Evolutionary conservation across 2,888 invertebrate species (phyloP).

Genomic region (Ellobium chinense): DNA sequence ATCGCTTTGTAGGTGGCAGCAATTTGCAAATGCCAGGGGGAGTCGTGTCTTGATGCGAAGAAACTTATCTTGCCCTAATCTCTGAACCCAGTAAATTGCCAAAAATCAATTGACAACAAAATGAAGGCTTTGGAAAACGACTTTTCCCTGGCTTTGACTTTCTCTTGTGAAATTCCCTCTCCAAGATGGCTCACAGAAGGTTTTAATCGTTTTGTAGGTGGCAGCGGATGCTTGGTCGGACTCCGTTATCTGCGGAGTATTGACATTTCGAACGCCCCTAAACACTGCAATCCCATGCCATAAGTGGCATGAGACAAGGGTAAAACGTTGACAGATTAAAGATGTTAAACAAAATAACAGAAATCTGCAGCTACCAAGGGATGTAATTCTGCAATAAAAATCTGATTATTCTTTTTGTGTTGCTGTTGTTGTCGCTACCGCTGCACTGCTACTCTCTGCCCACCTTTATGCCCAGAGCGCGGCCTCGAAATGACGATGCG

Average conservation of each 20-base stretch:
- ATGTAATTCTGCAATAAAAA: neutral
- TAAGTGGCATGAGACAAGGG: neutral
- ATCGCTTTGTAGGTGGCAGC: too few relatives aligned
- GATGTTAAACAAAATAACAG: neutral
- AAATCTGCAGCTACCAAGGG: neutral
- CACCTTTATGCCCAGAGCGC: too few relatives aligned
- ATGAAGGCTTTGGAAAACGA: neutral
- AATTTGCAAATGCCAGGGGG: too few relatives aligned
- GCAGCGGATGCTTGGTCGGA: neutral
- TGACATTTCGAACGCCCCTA: neutral
- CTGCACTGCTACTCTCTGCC: neutral
- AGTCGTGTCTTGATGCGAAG: too few relatives aligned
- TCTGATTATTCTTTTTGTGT: neutral
- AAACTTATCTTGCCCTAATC: too few relatives aligned
- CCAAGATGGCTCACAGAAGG: too few relatives aligned
- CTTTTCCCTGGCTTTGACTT: neutral
- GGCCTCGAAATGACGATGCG: too few relatives aligned
- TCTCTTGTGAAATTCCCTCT: constrained; percentile 12
- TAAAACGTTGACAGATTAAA: neutral
- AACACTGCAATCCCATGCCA: neutral
- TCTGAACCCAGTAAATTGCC: neutral
- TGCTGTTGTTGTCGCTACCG: neutral
- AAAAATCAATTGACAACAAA: neutral
- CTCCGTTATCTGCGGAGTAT: neutral
- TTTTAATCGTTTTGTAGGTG: neutral